Evolutionary conservation across 2,888 invertebrate species (phyloP).

Genomic region (Cephus pygmeus): DNA sequence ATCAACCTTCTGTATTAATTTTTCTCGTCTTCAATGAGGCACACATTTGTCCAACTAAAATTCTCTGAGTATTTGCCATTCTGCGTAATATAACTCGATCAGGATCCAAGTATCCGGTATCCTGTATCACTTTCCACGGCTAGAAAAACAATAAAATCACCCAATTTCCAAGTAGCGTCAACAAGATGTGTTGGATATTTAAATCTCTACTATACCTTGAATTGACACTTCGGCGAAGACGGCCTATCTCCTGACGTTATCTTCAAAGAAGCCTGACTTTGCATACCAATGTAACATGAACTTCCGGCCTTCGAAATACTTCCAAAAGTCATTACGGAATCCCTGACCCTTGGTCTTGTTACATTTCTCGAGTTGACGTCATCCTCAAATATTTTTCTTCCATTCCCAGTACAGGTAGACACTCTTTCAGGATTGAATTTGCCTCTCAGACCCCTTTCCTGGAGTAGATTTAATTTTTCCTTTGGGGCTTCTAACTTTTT

Average conservation of each 20-base stretch:
- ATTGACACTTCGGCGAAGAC: slow-evolving; percentile 14
- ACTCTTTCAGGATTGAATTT: not conserved
- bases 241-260: not conserved
- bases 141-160: not conserved
- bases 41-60: slow-evolving; percentile 47
- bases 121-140: slow-evolving; percentile 37
- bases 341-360: not conserved
- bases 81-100: slow-evolving; percentile 44
- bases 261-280: not conserved
- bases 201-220: slow-evolving; percentile 6
- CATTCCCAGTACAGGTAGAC: not conserved
- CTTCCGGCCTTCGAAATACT: not conserved
- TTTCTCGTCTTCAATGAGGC: slow-evolving; percentile 44
- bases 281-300: not conserved
- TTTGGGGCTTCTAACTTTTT: not conserved
- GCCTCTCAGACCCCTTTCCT: not conserved
- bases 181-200: not conserved
- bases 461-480: not conserved
- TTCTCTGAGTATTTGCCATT: slow-evolving; percentile 49
- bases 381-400: not conserved
- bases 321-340: not conserved
- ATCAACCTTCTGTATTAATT: slow-evolving; percentile 44
- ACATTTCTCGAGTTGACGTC: not conserved
- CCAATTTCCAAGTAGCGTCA: not conserved
- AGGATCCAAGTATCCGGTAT: slow-evolving; percentile 33